These are phyloP conservation scores for Lathronympha strigana DNA, from an alignment of 2,888 invertebrate species.

Conservation along the genomic window DNA sequence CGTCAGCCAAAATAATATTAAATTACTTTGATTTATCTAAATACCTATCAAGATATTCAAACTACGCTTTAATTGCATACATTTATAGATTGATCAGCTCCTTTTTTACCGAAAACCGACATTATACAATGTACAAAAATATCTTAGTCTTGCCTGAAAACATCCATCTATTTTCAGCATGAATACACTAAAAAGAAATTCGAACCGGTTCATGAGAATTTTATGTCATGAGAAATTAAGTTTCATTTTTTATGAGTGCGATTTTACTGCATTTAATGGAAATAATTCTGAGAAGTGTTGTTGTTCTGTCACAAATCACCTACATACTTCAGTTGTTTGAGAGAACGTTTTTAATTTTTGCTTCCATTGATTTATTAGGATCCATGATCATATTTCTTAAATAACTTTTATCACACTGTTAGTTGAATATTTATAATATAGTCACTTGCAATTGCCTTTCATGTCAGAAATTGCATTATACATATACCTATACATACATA, in stretches of 20 bases:
- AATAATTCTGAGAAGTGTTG: too few species aligned
- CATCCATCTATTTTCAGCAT: slow-evolving; percentile 13
- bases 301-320: background rate
- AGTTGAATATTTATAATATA: too few species aligned
- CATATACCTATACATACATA: too few species aligned
- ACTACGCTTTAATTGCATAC: background rate
- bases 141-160: slow-evolving; percentile 24
- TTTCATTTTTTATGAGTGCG: slow-evolving; percentile 15
- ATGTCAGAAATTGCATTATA: too few species aligned
- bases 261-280: slow-evolving; percentile 21
- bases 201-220: slow-evolving; percentile 24
- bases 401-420: too few species aligned
- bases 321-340: too few species aligned
- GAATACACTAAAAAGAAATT: slow-evolving; percentile 30
- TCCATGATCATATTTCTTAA: too few species aligned
- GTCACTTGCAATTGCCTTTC: too few species aligned
- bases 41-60: background rate
- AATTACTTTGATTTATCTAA: too few species aligned
- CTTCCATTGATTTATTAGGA: too few species aligned
- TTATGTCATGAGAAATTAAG: slow-evolving; percentile 22
- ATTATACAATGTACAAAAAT: slow-evolving; percentile 6
- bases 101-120: slow-evolving; percentile 2
- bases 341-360: too few species aligned
- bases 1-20: too few species aligned
- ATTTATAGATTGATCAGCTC: background rate